A percentile compares a stretch with the other conserved stretches of the same genome.
These are phyloP conservation scores for Atta colombica DNA, from an alignment of 1,140 invertebrate genomes.

Conservation along the genomic window DNA sequence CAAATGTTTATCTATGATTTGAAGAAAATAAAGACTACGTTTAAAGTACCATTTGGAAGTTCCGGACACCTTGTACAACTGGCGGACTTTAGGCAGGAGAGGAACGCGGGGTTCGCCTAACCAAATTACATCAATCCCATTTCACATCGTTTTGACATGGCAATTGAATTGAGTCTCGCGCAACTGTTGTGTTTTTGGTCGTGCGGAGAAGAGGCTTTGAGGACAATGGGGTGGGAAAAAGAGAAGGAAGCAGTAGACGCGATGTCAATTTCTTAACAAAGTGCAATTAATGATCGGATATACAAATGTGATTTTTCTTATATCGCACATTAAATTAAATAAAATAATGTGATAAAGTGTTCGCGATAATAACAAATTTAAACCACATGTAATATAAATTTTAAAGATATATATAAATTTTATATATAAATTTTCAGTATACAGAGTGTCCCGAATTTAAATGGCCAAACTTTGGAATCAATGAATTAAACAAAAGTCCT, in stretches of 20 bases:
- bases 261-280: conserved; percentile 36
- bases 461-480: too few species aligned
- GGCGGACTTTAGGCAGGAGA: conserved; percentile 57
- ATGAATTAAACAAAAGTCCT: too few species aligned
- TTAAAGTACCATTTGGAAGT: neutral
- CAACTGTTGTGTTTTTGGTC: conserved; percentile 82
- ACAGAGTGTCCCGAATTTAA: too few species aligned
- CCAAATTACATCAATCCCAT: conserved; percentile 87
- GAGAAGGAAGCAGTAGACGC: conserved; percentile 13
- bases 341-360: neutral
- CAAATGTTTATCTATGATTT: neutral
- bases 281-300: conserved; percentile 29
- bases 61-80: conserved; percentile 55
- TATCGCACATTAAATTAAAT: neutral
- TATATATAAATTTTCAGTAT: neutral
- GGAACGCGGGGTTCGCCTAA: conserved; percentile 77
- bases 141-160: conserved; percentile 86
- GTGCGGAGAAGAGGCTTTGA: conserved; percentile 50
- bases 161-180: conserved; percentile 84
- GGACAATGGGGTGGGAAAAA: conserved; percentile 14
- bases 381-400: neutral
- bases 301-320: neutral
- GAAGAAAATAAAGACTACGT: neutral
- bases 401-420: neutral
- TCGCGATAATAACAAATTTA: neutral